Conservation (phyloP, 64 coral and sea anemone genomes). For the Montipora capricornis region DNA sequence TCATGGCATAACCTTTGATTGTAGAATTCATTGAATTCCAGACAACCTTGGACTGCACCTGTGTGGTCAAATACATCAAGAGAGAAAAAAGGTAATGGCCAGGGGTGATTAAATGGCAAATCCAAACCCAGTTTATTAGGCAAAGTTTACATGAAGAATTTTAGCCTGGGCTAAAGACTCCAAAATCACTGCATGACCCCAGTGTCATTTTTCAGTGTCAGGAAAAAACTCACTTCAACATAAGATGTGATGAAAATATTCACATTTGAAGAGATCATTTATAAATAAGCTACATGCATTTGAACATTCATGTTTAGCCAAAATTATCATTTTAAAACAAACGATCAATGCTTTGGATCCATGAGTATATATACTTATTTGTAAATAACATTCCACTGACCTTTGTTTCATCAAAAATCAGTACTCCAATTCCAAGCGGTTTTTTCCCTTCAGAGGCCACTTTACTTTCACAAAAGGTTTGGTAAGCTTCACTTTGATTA, state of each 20-base stretch:
- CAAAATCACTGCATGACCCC: not conserved
- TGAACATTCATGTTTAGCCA: not conserved
- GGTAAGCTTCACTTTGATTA: not conserved
- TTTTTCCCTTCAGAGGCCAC: not conserved
- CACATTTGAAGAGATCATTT: not conserved
- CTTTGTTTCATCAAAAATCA: constrained; percentile 34
- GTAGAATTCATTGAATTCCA: constrained; percentile 35
- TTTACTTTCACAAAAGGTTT: not conserved
- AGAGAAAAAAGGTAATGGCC: not conserved
- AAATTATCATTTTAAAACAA: not conserved
- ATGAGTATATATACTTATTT: not conserved
- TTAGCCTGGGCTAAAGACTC: not conserved
- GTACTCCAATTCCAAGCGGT: constrained; percentile 32
- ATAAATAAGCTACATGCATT: not conserved
- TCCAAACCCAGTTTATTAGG: not conserved
- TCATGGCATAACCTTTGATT: constrained; percentile 17
- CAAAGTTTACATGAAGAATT: not conserved
- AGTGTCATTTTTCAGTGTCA: not conserved
- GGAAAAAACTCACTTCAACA: not conserved
- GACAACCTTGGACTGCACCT: constrained; percentile 33
- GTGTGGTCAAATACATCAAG: not conserved
- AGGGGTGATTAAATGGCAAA: not conserved
- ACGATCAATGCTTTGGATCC: not conserved
- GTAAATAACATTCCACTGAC: not conserved
- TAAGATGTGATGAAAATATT: not conserved